phyloP scores from a whole-genome alignment of 2,888 invertebrate species.

The Chaetoderma sp. region DNA sequence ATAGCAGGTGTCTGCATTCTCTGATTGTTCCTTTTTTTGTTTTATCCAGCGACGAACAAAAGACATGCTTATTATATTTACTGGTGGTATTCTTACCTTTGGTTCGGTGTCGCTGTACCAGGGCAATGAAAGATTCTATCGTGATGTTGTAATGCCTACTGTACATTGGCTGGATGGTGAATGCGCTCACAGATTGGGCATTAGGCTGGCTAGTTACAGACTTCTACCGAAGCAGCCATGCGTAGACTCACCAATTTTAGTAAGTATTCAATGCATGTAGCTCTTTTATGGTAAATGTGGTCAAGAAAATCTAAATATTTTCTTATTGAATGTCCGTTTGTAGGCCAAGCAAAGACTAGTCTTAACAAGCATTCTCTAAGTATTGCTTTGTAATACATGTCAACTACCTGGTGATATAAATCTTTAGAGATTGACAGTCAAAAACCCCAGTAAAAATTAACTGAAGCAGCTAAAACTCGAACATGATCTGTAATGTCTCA shows the following conservation, averaged over 20 bases:
- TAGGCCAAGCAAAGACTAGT: no score
- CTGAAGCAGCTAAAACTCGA: no score
- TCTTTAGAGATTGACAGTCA: no score
- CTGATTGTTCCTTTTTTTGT: neutral
- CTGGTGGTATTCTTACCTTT: slow-evolving; percentile 79
- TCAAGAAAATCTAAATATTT: no score
- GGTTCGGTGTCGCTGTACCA: slow-evolving; percentile 79
- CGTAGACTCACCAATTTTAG: slow-evolving; percentile 78
- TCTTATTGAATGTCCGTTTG: no score
- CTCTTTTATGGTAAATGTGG: neutral
- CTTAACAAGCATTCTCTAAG: no score
- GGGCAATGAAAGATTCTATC: slow-evolving; percentile 84
- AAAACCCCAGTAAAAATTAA: no score
- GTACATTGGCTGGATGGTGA: slow-evolving; percentile 81
- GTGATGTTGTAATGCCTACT: slow-evolving; percentile 79
- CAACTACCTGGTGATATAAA: no score
- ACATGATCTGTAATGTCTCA: no score
- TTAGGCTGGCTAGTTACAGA: slow-evolving; percentile 82
- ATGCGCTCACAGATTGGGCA: slow-evolving; percentile 83
- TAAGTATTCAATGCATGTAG: slow-evolving; percentile 67
- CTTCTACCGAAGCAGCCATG: slow-evolving; percentile 76
- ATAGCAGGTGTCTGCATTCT: no score
- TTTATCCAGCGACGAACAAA: slow-evolving; percentile 76
- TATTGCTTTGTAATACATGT: no score
- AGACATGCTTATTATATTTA: slow-evolving; percentile 76